Conservation (phyloP, 2,888 invertebrate genomes). For the Dryomyza anilis region DNA sequence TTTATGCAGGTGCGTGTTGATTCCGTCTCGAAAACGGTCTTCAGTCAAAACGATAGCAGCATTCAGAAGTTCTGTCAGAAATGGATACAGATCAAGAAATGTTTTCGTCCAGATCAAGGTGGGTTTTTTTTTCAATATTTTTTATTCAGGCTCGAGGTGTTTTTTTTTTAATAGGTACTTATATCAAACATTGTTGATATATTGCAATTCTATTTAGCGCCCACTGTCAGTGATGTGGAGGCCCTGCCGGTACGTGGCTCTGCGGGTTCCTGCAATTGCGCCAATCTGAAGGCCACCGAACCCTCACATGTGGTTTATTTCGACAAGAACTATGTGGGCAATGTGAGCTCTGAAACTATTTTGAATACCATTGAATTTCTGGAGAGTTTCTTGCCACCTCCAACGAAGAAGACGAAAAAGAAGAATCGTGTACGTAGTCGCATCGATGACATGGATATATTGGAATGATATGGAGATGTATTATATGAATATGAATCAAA, state of each 20-base stretch:
- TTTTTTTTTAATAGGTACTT: background rate
- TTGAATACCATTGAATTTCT: slow-evolving; percentile 57
- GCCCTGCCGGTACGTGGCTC: too few species aligned
- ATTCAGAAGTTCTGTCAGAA: slow-evolving; percentile 55
- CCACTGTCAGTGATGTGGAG: slow-evolving; percentile 25
- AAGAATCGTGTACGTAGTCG: slow-evolving; percentile 52
- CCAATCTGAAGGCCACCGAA: slow-evolving; percentile 44
- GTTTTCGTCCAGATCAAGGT: slow-evolving; percentile 54
- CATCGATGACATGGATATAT: slow-evolving; percentile 53
- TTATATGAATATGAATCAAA: too few species aligned
- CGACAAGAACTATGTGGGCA: slow-evolving; percentile 56
- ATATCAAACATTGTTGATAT: background rate
- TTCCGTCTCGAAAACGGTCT: slow-evolving; percentile 51
- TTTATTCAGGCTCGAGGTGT: background rate
- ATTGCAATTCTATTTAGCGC: slow-evolving; percentile 27
- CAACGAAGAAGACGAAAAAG: slow-evolving; percentile 50
- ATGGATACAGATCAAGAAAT: slow-evolving; percentile 57
- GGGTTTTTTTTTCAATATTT: slow-evolving; percentile 9
- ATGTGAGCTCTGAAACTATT: slow-evolving; percentile 56
- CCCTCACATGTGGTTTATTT: slow-evolving; percentile 58
- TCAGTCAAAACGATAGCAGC: slow-evolving; percentile 51
- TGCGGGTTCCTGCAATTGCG: slow-evolving; percentile 52
- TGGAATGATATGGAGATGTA: too few species aligned
- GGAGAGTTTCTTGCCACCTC: slow-evolving; percentile 54
- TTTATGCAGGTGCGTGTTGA: slow-evolving; percentile 56